Conservation (phyloP, 2,113 vertebrate genomes). For the Periophthalmodon schlosseri region DNA sequence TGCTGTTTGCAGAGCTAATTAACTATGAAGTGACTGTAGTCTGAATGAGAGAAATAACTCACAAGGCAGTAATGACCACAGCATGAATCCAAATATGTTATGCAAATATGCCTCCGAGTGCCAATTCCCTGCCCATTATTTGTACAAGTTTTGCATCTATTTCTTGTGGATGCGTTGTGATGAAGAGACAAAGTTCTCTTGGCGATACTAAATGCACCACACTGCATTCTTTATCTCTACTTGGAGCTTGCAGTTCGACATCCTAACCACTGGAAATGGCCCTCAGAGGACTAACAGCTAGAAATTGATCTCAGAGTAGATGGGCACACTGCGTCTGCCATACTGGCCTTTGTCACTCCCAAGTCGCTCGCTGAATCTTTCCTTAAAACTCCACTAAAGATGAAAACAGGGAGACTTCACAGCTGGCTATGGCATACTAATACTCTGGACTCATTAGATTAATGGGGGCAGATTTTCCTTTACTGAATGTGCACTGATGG, state of each 20-base stretch:
- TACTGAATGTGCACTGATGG: slow-evolving; percentile 69
- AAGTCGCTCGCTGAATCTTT: slow-evolving; percentile 68
- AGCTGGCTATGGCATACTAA: slow-evolving; percentile 78
- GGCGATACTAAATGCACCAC: slow-evolving; percentile 58
- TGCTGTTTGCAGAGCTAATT: slow-evolving; percentile 57
- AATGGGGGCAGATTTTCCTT: slow-evolving; percentile 76
- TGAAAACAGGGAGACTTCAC: slow-evolving; percentile 66
- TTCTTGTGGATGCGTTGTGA: slow-evolving; percentile 54
- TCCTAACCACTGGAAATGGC: slow-evolving; percentile 67
- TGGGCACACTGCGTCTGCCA: slow-evolving; percentile 49
- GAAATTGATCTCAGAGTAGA: slow-evolving; percentile 72
- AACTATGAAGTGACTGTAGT: slow-evolving; percentile 51
- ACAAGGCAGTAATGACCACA: slow-evolving; percentile 62
- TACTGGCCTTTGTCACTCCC: slow-evolving; percentile 66
- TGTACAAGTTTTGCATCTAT: slow-evolving; percentile 50
- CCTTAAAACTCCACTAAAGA: slow-evolving; percentile 70
- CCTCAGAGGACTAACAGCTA: slow-evolving; percentile 61
- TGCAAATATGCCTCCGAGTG: slow-evolving; percentile 72
- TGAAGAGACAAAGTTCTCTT: slow-evolving; percentile 52
- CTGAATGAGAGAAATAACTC: slow-evolving; percentile 27
- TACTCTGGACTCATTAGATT: slow-evolving; percentile 81
- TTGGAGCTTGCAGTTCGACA: slow-evolving; percentile 55
- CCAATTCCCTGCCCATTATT: slow-evolving; percentile 61
- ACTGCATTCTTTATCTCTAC: slow-evolving; percentile 50
- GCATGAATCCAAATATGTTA: slow-evolving; percentile 76